Evolutionary conservation across 2,797 vertebrate species (phyloP), one percentile per base, ranked within the genome.

Genomic region (Merluccius polli): DNA sequence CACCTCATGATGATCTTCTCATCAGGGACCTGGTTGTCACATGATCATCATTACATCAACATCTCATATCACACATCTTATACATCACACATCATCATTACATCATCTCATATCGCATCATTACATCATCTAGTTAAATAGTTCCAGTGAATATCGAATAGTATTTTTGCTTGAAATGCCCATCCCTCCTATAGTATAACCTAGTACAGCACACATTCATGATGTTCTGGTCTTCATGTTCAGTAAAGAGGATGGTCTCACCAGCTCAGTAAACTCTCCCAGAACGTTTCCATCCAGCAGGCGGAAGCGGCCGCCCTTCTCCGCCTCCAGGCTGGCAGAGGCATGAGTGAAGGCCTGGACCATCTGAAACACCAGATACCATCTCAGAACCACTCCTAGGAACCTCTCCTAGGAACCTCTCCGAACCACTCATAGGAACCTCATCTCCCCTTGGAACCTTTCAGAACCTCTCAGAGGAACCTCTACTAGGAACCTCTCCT

Each of bases 1-100:
- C 97, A 99, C 83, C 96, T 97, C 97, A 99, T 98, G 2, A 93
- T 87, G 84, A 99, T 97, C 72, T 95, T 95, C 90, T 97, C 94
- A 85, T 98, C 96, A 4, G 94, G 93, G 33, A 97, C 92, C 97
- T 99, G 83, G 41, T 65, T 72, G 52, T 18, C 52, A 75, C 18
- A 70, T 0, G 35, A 71, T 41, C 9, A 31, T 1, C 70, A 59
- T 24, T 18, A 59, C 16, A 59, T 18, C 16, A 59, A 9, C 52
- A 59, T 35, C 33, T 35, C 33, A 35, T 35, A 8, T 35, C 3
- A 3, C 33, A 35, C 33, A 35, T 35, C 33, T 35, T 35, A 35
- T 8, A 35, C 8, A 35, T 35, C 33, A 48, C 11, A 48, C 41
- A 48, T 48, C 38, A 41, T 41, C 16, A 48, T 3, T 48, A 18